Evolutionary conservation across 2,888 invertebrate genomes (phyloP), one percentile per base, ranked within the genome.

Genomic region (Periphyllus acericola): DNA sequence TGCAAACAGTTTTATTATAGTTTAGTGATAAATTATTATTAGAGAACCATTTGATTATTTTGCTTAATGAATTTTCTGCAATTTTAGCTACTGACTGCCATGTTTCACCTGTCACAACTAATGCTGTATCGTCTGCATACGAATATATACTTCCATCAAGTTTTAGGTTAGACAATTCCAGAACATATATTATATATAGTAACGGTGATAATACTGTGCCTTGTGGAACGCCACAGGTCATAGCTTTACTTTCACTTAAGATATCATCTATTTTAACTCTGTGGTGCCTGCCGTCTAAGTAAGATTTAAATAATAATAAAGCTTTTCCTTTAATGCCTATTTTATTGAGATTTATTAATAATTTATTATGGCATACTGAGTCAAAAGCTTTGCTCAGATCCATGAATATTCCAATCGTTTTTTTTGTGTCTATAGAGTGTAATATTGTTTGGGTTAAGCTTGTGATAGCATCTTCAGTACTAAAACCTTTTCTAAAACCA

Each of bases 131-230:
- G n/a, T 82, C 68, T 40, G 68, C 71, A 68, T 71, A 82, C 25
- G 36, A 82, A 82, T 71, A 82, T 40, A 82, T 52, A 83, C 46
- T n/a, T n/a, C n/a, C n/a, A n/a, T n/a, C n/a, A n/a, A n/a, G n/a
- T n/a, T n/a, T n/a, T n/a, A n/a, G n/a, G n/a, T n/a, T n/a, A n/a
- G n/a, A n/a, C n/a, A n/a, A n/a, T n/a, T n/a, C n/a, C n/a, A n/a
- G n/a, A n/a, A n/a, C n/a, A n/a, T n/a, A n/a, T n/a, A n/a, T n/a
- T n/a, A n/a, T n/a, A n/a, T n/a, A n/a, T n/a, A n/a, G n/a, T n/a
- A n/a, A n/a, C n/a, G n/a, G n/a, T n/a, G n/a, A n/a, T n/a, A n/a
- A n/a, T n/a, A n/a, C n/a, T 72, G 29, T 83, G 25, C 71, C 40
- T 52, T 82, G n/a, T 2, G 82, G 71, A 29, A 82, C 71, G n/a